Conservation (phyloP, 2,797 vertebrate genomes). For the Halcyon leucocephala region DNA sequence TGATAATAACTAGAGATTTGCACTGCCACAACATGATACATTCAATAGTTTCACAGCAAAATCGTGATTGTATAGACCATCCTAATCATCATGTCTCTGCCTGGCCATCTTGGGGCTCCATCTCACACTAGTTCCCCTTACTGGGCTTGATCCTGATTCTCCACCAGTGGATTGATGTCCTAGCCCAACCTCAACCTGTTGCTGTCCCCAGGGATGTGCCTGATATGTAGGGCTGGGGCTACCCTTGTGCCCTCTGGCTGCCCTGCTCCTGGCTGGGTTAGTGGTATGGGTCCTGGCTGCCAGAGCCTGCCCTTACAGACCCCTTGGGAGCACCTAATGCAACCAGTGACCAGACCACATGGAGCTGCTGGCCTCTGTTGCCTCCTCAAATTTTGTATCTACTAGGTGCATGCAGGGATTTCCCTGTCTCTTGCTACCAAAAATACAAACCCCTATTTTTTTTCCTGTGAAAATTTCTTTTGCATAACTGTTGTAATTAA, state of each 20-base stretch:
- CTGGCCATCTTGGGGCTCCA: background rate
- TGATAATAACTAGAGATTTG: background rate
- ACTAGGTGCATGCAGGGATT: background rate
- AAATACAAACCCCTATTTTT: background rate
- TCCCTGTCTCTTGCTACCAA: background rate
- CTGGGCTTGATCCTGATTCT: background rate
- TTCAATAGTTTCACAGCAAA: background rate
- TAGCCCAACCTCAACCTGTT: background rate
- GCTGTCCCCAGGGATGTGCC: accelerated
- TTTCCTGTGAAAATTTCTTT: background rate
- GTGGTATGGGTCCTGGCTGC: background rate
- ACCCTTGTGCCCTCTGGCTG: accelerated
- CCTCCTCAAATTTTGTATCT: background rate
- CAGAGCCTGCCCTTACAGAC: accelerated
- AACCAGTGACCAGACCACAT: background rate
- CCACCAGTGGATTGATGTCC: accelerated
- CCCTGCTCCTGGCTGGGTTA: background rate
- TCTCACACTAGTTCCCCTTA: background rate
- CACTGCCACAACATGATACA: background rate
- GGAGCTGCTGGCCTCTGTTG: background rate
- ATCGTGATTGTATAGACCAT: background rate
- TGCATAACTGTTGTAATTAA: background rate
- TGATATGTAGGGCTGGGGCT: accelerated
- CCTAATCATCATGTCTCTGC: background rate
- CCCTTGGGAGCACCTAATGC: background rate